Evolutionary conservation across 2,113 vertebrate genomes (phyloP), one percentile per base, ranked within the genome.

Genomic region (Podarcis muralis): DNA sequence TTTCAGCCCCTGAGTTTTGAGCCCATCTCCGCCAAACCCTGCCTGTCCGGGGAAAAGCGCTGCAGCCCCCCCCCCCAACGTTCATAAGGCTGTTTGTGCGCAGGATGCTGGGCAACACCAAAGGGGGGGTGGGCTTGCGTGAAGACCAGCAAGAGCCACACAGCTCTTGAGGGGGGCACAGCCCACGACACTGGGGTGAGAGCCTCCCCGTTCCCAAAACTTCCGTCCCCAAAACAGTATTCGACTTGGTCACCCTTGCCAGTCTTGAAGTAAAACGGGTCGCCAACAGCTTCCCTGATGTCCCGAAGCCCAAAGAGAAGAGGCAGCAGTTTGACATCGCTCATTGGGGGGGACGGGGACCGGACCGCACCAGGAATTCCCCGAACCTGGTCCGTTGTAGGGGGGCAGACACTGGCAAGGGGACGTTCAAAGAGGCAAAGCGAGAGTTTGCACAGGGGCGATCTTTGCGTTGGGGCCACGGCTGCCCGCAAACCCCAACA

Each of bases 1-100:
- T 94, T 95, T 94, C 95, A 89, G 90, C 96, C 96, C 96, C 96
- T 96, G 96, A 96, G 96, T 95, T 95, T 48, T 90, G 89, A 85
- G 83, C 85, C 5, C 78, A 65, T 90, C 35, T 77, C 77, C 89
- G 65, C 81, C 91, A 72, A 88, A 89, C 89, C 30, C 85, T 30
- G 62, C 65, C 89, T 84, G 82, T 6, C n/a, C 43, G 53, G 8
- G 77, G 90, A 82, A 85, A 90, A 7, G 0, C 89, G 15, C 68
- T 22, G 37, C 35, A 25, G 35, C 83, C 92, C 66, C 53, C 92
- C 91, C 72, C 87, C 86, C 86, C 72, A 81, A 22, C 35, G 43
- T 6, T 12, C 2, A 9, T 12, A 32, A 53, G 83, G 68, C 37
- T 27, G 35, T 27, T 18, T 9, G 4, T 23, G 35, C 7, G 68